These are phyloP conservation scores for Cossypha niveicapilla DNA, from an alignment of 2,797 vertebrate genomes.

Conservation along the genomic window DNA sequence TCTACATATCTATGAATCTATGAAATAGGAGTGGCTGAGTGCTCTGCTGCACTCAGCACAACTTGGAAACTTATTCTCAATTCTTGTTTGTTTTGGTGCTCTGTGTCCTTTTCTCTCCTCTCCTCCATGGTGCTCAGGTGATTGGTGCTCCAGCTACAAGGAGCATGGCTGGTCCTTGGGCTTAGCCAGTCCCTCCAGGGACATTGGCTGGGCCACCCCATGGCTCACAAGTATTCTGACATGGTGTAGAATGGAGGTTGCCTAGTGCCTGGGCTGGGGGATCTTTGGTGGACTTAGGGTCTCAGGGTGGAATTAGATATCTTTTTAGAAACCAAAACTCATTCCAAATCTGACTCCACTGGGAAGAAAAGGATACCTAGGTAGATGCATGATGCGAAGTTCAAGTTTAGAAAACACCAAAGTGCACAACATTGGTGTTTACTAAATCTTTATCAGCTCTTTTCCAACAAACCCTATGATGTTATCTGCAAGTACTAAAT, in stretches of 20 bases:
- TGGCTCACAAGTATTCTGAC: background rate
- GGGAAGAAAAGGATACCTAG: background rate
- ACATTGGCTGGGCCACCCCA: rapidly evolving
- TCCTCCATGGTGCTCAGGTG: background rate
- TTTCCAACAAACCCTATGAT: background rate
- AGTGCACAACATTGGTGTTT: background rate
- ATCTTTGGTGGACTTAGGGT: background rate
- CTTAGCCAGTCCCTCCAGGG: background rate
- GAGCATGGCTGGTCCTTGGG: background rate
- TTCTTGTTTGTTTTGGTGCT: background rate
- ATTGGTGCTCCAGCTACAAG: background rate
- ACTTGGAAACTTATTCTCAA: background rate
- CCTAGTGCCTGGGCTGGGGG: background rate
- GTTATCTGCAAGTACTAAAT: background rate
- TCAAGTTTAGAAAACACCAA: background rate
- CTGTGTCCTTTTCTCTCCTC: background rate
- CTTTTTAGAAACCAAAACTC: background rate
- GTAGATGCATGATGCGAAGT: background rate
- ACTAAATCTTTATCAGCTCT: background rate
- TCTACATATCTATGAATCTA: background rate
- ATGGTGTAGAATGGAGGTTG: background rate
- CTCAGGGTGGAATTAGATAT: background rate
- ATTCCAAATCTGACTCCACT: background rate
- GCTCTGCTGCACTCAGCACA: background rate
- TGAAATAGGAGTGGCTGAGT: background rate